These are phyloP conservation scores for Xiphydria camelus DNA, from an alignment of 2,888 invertebrate genomes.

Conservation along the genomic window DNA sequence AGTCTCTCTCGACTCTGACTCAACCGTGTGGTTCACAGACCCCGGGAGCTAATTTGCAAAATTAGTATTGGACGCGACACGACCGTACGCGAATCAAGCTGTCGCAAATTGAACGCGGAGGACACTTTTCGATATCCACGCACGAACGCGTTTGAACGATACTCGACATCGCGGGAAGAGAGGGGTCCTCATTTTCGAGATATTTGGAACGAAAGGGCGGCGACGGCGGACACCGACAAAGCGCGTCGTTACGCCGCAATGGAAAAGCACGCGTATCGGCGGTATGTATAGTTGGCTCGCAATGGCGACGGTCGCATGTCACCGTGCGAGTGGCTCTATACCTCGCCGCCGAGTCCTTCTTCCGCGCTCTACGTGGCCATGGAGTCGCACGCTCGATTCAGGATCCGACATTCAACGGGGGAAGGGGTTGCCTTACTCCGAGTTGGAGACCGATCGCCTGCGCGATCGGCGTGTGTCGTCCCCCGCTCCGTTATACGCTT, in stretches of 20 bases:
- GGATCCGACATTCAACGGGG: no score
- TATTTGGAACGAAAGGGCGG: slow-evolving; percentile 12
- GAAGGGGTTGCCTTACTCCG: no score
- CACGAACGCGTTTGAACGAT: no score
- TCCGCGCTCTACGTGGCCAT: slow-evolving; percentile 29
- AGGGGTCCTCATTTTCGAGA: no score
- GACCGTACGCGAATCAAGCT: no score
- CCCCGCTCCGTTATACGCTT: no score
- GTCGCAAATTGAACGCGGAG: no score
- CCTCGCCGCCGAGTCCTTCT: slow-evolving; percentile 42
- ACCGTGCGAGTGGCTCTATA: slow-evolving; percentile 49
- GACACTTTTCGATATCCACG: no score
- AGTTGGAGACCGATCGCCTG: no score
- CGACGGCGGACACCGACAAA: slow-evolving; percentile 34
- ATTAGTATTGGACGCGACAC: slow-evolving; percentile 31
- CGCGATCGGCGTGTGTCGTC: no score
- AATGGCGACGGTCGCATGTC: slow-evolving; percentile 51
- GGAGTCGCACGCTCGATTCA: no score
- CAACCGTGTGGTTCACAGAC: slow-evolving; percentile 18
- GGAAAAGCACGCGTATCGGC: slow-evolving; percentile 45
- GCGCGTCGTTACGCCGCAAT: slow-evolving; percentile 39
- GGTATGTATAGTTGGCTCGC: slow-evolving; percentile 34
- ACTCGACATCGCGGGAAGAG: not conserved
- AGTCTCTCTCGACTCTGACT: slow-evolving; percentile 16
- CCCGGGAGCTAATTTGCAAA: slow-evolving; percentile 26